Percentiles rank a stretch among this genome's conserved stretches.
Conservation (phyloP, 92 coral and sea anemone species). For the Actinernus sp. region DNA sequence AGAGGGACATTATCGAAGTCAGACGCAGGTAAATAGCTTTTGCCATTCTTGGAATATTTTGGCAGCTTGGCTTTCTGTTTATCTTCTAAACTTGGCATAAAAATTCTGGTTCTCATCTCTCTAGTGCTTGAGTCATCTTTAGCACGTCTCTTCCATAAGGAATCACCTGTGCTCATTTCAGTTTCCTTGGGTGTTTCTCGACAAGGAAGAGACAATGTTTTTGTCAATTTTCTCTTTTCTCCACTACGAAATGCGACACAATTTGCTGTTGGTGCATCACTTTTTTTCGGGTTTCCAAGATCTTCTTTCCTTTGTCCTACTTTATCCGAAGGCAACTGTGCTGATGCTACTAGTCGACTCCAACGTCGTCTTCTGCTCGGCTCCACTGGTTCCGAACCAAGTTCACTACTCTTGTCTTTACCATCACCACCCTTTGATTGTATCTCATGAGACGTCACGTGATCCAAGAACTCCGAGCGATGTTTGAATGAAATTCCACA, state of each 20-base stretch:
- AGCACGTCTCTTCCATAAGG: constrained; percentile 13
- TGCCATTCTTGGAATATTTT: no score
- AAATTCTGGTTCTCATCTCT: constrained; percentile 62
- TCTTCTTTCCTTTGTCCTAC: neutral
- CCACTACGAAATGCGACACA: neutral
- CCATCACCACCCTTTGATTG: constrained; percentile 28
- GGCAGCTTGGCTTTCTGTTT: constrained; percentile 14
- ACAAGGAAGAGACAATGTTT: constrained; percentile 34
- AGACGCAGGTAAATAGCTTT: no score
- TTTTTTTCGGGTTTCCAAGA: neutral
- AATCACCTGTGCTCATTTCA: constrained; percentile 6
- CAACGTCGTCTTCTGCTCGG: constrained; percentile 40
- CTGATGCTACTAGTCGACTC: constrained; percentile 45
- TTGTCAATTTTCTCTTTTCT: constrained; percentile 26
- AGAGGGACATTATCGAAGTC: no score
- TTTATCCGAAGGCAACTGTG: constrained; percentile 25
- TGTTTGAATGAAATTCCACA: constrained; percentile 80
- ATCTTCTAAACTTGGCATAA: constrained; percentile 61
- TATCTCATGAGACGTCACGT: constrained; percentile 83
- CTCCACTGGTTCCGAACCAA: constrained; percentile 10
- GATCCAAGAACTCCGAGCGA: constrained; percentile 82
- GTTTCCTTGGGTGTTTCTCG: constrained; percentile 7
- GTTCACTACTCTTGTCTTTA: constrained; percentile 26
- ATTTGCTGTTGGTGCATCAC: neutral
- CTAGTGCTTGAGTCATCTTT: constrained; percentile 29